phyloP scores from a whole-genome alignment of 2,888 invertebrate genomes.

The Agapostemon virescens region DNA sequence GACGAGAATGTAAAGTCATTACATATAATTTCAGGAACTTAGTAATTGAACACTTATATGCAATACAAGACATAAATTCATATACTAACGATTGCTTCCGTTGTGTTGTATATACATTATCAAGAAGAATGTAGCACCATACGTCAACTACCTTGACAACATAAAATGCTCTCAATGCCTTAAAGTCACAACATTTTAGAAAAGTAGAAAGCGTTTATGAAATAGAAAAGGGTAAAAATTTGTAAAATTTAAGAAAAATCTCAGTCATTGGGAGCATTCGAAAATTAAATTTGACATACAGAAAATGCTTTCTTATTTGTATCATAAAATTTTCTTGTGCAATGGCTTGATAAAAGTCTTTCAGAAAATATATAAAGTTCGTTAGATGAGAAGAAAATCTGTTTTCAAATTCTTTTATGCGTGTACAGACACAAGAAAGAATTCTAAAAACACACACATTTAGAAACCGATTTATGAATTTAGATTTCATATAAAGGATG shows the following conservation, averaged over 20 bases:
- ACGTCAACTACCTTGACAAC: conserved; percentile 40
- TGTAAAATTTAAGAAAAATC: conserved; percentile 10
- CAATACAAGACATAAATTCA: conserved; percentile 41
- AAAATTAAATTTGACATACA: conserved; percentile 31
- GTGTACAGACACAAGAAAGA: conserved; percentile 28
- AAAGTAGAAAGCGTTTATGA: conserved; percentile 7
- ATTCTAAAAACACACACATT: conserved; percentile 46
- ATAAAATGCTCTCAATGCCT: conserved; percentile 46
- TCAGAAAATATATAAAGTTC: conserved; percentile 56
- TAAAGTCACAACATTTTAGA: conserved; percentile 20
- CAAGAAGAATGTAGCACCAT: conserved; percentile 54
- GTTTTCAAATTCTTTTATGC: conserved; percentile 46
- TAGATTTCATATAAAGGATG: conserved; percentile 52
- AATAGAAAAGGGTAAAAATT: conserved; percentile 10
- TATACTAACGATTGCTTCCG: conserved; percentile 32
- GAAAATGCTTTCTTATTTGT: conserved; percentile 38
- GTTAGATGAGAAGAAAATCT: conserved; percentile 43
- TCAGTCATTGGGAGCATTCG: conserved; percentile 37
- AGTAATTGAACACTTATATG: conserved; percentile 52
- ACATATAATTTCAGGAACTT: conserved; percentile 56
- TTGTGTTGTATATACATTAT: conserved; percentile 43
- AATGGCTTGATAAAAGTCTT: conserved; percentile 46
- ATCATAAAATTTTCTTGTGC: conserved; percentile 34
- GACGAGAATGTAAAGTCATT: conserved; percentile 36
- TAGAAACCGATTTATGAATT: conserved; percentile 47